Evolutionary conservation across 2,113 vertebrate species (phyloP).

Genomic region (Donacobius atricapilla): DNA sequence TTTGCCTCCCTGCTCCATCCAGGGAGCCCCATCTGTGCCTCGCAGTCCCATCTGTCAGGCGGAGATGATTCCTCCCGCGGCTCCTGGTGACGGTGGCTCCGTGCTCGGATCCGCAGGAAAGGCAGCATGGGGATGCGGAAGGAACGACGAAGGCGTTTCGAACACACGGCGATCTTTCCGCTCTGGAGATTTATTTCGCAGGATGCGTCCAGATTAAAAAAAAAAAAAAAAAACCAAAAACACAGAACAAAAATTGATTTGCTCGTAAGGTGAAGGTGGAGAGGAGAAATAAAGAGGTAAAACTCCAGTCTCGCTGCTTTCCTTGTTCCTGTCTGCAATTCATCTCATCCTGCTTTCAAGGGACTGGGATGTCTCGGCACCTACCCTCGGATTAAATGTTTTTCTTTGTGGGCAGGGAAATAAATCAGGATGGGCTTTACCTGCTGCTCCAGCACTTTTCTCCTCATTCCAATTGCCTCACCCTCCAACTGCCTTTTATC

Average conservation of each 20-base stretch:
- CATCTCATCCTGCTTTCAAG: background rate
- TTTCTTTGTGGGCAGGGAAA: background rate
- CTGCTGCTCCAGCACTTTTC: background rate
- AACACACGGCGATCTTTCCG: background rate
- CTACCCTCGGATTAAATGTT: background rate
- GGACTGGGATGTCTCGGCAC: background rate
- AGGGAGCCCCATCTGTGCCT: slow-evolving; percentile 3
- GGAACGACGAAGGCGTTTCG: background rate
- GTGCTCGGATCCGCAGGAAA: background rate
- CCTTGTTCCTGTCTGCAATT: background rate
- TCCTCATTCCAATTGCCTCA: background rate
- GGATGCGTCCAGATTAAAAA: background rate
- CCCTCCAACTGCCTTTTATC: background rate
- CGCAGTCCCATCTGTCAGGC: background rate
- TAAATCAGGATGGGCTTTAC: background rate
- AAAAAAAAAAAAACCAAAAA: background rate
- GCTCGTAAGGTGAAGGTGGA: background rate
- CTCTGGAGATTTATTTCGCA: background rate
- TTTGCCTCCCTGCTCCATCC: background rate
- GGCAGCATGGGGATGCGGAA: background rate
- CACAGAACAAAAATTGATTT: background rate
- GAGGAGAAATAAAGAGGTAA: background rate
- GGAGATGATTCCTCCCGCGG: background rate
- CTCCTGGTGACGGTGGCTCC: background rate
- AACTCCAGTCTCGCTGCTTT: background rate